Base-by-base conservation (phyloP, 1,140 invertebrate genomes). In the Drosophila subpulchrella region DNA sequence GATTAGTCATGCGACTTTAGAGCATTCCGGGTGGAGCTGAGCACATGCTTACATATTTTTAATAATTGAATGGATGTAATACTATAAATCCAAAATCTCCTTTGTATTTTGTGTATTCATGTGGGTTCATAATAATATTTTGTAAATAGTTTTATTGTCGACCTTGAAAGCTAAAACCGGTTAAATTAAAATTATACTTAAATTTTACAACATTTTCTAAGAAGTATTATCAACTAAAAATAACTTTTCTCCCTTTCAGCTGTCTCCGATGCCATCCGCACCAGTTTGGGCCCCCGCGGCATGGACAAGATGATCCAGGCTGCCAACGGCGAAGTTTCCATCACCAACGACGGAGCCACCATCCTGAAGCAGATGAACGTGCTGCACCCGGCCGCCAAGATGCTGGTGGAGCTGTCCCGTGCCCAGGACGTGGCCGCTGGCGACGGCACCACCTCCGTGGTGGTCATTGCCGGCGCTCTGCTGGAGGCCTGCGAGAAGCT, bases 271-370 rank as follows among this genome's bases (percentile, higher is more conserved):
- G 98, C 99, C 20, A 98, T 99, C 83, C 95, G 99, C 67, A 99
- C 99, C 15, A 99, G 98, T 94, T 94, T 99, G 88, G 99, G 99
- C 15, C 99, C 99, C 30, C 94, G 97, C 79, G 99, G 99, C 76
- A 99, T 99, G 99, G 99, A 99, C 92, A 99, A 99, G 95, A 99
- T 99, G 99, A 99, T 99, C 79, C 99, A 99, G 95, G 94, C 97
- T 50, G 95, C 95, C 13, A 99, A 98, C 94, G 98, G 98, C 10
- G 98, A 99, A 95, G 99, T 99, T 0, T 99, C 98, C 10, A 99
- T 99, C 62, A 99, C 99, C 48, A 99, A 99, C 94, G 99, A 99
- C 95, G 99, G 99, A 70, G 99, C 99, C 30, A 99, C 99, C 30
- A 99, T 99, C 93, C 93, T 99, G 41, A 99, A 99, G 93, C 97